phyloP scores from a whole-genome alignment of 2,113 vertebrate species.

The Tragelaphus imberbis region DNA sequence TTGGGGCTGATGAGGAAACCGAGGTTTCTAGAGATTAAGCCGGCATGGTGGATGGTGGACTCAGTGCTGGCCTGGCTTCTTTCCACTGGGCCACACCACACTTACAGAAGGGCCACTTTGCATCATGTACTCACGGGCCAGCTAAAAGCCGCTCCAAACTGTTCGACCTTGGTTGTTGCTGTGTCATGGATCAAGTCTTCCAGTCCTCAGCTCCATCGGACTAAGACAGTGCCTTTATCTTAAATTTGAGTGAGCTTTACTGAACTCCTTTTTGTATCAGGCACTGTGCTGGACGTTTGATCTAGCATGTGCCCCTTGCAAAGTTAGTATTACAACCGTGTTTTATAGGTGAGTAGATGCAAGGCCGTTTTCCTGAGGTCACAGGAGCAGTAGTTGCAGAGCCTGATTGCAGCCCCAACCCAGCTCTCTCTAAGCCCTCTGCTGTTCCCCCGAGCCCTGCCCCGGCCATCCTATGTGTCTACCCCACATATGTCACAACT shows the following conservation, averaged over 20 bases:
- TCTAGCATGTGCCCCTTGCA: too few species aligned
- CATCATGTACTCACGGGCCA: rapidly evolving
- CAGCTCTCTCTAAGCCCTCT: not conserved
- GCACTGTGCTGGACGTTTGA: not conserved
- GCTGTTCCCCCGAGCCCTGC: not conserved
- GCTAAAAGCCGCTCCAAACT: not conserved
- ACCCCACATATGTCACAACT: rapidly evolving
- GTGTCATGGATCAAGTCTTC: not conserved
- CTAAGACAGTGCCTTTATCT: not conserved
- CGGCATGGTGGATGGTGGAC: rapidly evolving
- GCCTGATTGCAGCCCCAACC: not conserved
- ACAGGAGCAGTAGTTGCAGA: not conserved
- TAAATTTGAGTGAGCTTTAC: not conserved
- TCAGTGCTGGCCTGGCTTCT: not conserved
- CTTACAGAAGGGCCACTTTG: rapidly evolving
- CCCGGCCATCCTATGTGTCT: not conserved
- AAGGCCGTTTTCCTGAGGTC: not conserved
- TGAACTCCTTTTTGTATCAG: not conserved
- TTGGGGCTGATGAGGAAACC: not conserved
- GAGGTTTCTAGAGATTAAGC: not conserved
- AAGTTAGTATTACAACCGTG: rapidly evolving
- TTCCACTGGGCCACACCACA: not conserved
- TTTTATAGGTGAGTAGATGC: not conserved
- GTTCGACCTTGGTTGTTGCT: not conserved
- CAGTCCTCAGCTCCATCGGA: not conserved